Base-by-base conservation (phyloP, 2,797 vertebrate genomes). In the Periophthalmus magnuspinnatus region DNA sequence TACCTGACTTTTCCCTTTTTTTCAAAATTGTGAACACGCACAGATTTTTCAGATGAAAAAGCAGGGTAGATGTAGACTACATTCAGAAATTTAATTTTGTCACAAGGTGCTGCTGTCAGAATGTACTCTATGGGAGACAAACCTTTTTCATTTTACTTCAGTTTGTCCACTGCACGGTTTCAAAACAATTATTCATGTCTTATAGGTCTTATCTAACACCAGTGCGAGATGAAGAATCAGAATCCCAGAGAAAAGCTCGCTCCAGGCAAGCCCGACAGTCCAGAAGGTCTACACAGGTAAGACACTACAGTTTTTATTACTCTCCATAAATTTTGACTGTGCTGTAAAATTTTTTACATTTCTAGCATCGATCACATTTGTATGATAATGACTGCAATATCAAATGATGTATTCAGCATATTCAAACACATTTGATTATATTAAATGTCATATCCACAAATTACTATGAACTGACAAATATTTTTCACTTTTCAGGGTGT, bases 161-260 rank as follows among this genome's bases (percentile, higher is more conserved):
- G 24, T 21, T 54, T 28, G 14, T 36, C 41, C 45, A 6, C 28
- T 32, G 41, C 19, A 5, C 7, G 14, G 54, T 5, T 5, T 48
- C 50, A 0, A 11, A 61, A 45, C 52, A 38, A 32, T 67, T 14
- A 5, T 6, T 4, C 45, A 0, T 61, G 22, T 66, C 36, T 0
- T 68, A 33, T 78, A 98, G 97, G 92, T 99, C 97, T 80, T 99
- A 99, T 91, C 95, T 99, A 93, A 98, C 97, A 82, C 97, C 97
- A 81, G 97, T 98, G 86, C 93, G 97, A 77, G 97, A 99, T 84
- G 97, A 99, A 93, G 97, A 99, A 81, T 98, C 97, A 0, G 97
- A 99, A 89, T 98, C 97, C 83, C 97, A 99, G 92, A 97, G 97
- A 92, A 98, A 96, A 95, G 97, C 97, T 86, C 95, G 96, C 85